phyloP scores from a whole-genome alignment of 2,888 invertebrate species.

The Acleris holmiana region DNA sequence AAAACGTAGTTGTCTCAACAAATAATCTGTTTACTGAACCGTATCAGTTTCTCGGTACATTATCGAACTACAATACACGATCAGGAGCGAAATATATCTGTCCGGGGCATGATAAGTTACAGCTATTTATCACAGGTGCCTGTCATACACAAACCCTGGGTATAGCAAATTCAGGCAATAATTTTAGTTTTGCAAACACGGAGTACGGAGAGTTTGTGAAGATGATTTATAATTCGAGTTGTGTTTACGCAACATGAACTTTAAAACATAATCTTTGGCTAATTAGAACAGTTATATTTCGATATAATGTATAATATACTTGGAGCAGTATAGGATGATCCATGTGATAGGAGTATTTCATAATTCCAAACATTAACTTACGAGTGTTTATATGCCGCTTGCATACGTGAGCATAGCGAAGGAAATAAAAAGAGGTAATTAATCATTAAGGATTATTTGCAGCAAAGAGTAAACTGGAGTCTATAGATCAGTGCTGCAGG shows the following conservation, averaged over 20 bases:
- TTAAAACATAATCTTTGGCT: too few species aligned
- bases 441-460: too few species aligned
- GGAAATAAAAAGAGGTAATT: too few species aligned
- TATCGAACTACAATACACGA: slow-evolving; percentile 61
- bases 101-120: slow-evolving; percentile 61
- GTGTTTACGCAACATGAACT: background rate
- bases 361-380: too few species aligned
- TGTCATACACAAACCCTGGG: slow-evolving; percentile 59
- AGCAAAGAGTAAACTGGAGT: too few species aligned
- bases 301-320: too few species aligned
- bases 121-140: slow-evolving; percentile 67
- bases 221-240: background rate
- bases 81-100: slow-evolving; percentile 67
- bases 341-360: too few species aligned
- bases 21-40: slow-evolving; percentile 16
- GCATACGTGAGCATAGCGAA: too few species aligned
- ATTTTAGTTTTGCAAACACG: slow-evolving; percentile 40
- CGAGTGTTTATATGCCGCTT: too few species aligned
- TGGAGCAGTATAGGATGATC: too few species aligned
- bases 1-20: slow-evolving; percentile 10
- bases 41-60: slow-evolving; percentile 38
- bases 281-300: too few species aligned
- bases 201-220: background rate
- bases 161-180: slow-evolving; percentile 42
- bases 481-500: too few species aligned